These are phyloP conservation scores for Etia nguti DNA, from an alignment of 2,113 vertebrate species.

Conservation along the genomic window DNA sequence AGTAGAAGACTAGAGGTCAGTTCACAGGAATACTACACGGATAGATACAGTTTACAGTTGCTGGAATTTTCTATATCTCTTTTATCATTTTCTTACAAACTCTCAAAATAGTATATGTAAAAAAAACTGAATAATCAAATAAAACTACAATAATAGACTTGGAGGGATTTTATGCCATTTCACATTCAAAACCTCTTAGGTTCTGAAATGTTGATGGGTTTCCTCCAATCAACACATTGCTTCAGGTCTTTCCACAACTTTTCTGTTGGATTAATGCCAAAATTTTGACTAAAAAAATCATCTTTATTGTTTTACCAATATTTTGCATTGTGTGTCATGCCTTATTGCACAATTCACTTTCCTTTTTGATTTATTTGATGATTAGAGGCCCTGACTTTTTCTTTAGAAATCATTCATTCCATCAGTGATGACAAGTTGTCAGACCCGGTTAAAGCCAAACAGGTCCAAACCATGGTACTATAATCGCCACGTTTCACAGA, in stretches of 20 bases:
- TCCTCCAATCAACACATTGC: neutral
- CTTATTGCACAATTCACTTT: neutral
- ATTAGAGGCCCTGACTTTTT: neutral
- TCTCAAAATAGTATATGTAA: neutral
- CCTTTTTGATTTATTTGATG: neutral
- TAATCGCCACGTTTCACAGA: neutral
- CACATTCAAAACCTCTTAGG: neutral
- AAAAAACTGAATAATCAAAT: neutral
- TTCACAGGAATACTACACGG: neutral
- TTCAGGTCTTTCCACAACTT: neutral
- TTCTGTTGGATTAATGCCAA: neutral
- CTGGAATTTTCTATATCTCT: neutral
- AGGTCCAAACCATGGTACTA: neutral
- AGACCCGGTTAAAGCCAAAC: neutral
- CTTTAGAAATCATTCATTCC: neutral
- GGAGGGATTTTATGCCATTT: neutral
- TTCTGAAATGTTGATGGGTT: neutral
- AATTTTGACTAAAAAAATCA: neutral
- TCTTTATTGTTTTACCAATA: neutral
- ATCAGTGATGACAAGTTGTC: neutral
- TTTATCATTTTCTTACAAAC: neutral
- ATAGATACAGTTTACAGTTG: neutral
- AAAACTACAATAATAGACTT: neutral
- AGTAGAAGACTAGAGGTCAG: neutral
- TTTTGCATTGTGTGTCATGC: neutral